Evolutionary conservation across 1,140 invertebrate genomes (phyloP), one percentile per base, ranked within the genome.

Genomic region (Metopolophium dirhodum): DNA sequence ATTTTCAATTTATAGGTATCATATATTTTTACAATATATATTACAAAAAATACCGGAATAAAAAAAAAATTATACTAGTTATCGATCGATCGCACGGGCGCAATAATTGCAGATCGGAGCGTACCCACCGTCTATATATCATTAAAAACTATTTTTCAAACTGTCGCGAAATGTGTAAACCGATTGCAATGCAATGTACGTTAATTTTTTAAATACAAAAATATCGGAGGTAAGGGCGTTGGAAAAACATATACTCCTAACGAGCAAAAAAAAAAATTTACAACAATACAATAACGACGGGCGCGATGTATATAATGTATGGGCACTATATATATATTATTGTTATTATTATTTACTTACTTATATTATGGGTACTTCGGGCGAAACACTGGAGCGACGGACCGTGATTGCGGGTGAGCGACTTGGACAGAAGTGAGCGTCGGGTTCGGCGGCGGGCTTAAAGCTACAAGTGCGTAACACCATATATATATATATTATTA

Each of bases 401-500:
- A 51, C 86, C 85, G 86, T 57, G 86, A 87, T 87, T 49, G 86
- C 86, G 86, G 35, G 86, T 11, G 20, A 26, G 35, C 47, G 87
- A 89, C 87, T 89, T 37, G 47, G 20, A 35, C 45, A 57, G 87
- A 57, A 89, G 87, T 89, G 49, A 89, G 26, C n/a, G 47, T 35
- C 47, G n/a, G 18, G 20, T n/a, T 45, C 49, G 49, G 35, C 87
- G 35, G 87, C 22, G 86, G 86, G 30, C 30, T n/a, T 88, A 47
- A 41, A 45, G 47, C 30, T 88, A 49, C 41, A 35, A 35, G 41
- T 77, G 61, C 61, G 61, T 77, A 35, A 77, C 61, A n/a, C 3
- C 61, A 68, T 68, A n/a, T 68, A n/a, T n/a, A 77, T 77, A 77
- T 77, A 68, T 68, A 68, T n/a, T n/a, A n/a, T n/a, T n/a, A n/a